A percentile compares a stretch with the other conserved stretches of the same genome.
phyloP scores from a whole-genome alignment of 2,797 vertebrate species.

The Peromyscus nudipes region DNA sequence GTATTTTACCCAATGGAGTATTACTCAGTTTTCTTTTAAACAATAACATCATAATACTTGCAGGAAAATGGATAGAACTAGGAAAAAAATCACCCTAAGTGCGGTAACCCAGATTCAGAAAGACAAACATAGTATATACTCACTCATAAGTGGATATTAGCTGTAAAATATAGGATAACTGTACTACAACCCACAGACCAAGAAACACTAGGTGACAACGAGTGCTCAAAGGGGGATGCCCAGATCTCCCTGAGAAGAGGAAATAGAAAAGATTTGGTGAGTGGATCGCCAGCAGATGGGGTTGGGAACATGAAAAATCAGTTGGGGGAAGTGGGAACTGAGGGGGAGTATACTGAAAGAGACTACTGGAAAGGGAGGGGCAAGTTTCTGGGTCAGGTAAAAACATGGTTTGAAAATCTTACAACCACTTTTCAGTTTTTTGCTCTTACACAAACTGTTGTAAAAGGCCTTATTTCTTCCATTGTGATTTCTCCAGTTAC shows the following conservation, averaged over 20 bases:
- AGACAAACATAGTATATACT: neutral
- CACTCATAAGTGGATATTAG: neutral
- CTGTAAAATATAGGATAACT: neutral
- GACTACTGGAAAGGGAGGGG: neutral
- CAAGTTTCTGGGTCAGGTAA: neutral
- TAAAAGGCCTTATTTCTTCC: neutral
- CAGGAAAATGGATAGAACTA: neutral
- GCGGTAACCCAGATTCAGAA: neutral
- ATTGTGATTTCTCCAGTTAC: neutral
- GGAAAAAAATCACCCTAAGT: neutral
- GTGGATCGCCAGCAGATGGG: too few species aligned
- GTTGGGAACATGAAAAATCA: neutral
- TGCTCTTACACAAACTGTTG: neutral
- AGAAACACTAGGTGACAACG: neutral
- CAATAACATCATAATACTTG: neutral
- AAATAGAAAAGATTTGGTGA: neutral
- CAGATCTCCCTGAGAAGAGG: rapidly evolving
- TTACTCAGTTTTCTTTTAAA: neutral
- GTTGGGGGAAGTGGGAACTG: neutral
- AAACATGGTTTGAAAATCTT: neutral
- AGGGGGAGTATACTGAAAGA: neutral
- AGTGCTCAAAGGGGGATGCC: neutral
- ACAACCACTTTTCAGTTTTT: neutral
- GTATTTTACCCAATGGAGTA: neutral
- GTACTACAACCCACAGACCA: neutral